Evolutionary conservation across 2,797 vertebrate species (phyloP).

Genomic region (Micromesistius poutassou): DNA sequence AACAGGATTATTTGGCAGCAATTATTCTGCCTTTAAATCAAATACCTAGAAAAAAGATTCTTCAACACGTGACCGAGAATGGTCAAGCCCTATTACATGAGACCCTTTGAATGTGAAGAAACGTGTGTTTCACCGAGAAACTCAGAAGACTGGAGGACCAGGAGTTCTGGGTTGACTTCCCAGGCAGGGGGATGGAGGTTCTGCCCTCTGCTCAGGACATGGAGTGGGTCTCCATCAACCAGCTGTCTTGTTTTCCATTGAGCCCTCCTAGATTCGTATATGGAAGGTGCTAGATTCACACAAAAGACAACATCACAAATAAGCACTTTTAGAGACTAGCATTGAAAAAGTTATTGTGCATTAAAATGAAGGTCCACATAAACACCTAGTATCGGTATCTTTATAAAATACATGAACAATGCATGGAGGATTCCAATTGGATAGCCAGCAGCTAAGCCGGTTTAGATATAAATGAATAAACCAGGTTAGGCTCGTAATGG

Average conservation of each 20-base stretch:
- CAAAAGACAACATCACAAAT: conserved; percentile 33
- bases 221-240: conserved; percentile 29
- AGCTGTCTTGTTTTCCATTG: conserved; percentile 21
- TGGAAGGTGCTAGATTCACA: conserved; percentile 87
- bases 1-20: neutral
- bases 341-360: neutral
- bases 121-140: conserved; percentile 24
- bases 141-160: neutral
- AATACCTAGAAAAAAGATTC: neutral
- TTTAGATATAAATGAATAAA: neutral
- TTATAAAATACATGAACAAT: neutral
- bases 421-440: neutral
- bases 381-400: neutral
- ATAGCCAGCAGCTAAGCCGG: neutral
- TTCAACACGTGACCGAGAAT: conserved; percentile 21
- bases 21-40: neutral
- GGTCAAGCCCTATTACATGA: conserved; percentile 44
- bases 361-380: neutral
- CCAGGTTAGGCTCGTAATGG: neutral
- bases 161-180: neutral
- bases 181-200: neutral
- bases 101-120: conserved; percentile 13
- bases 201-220: conserved; percentile 38
- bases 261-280: conserved; percentile 87
- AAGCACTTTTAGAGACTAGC: conserved; percentile 5